Evolutionary conservation across 2,888 invertebrate genomes (phyloP).

Genomic region (Agrotis puta): DNA sequence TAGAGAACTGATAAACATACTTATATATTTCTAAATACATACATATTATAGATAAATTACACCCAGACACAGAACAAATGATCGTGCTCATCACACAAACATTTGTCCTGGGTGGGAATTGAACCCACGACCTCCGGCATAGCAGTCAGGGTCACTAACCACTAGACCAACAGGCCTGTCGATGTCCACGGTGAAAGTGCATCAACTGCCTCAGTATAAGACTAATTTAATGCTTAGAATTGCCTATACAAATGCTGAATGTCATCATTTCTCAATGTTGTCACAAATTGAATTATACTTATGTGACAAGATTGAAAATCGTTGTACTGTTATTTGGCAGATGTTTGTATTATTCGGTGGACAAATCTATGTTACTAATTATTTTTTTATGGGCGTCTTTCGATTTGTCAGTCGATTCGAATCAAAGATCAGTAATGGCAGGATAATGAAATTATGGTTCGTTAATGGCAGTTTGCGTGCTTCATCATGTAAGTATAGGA

Average conservation of each 20-base stretch:
- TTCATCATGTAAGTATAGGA: no score
- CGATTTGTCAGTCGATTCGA: not conserved
- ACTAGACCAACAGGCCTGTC: no score
- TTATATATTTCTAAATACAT: no score
- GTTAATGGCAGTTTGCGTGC: not conserved
- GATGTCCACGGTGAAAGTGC: slow-evolving; percentile 51
- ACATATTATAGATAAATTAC: no score
- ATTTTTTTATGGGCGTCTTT: slow-evolving; percentile 5
- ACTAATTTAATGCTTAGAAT: slow-evolving; percentile 56
- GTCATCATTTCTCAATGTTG: slow-evolving; percentile 60
- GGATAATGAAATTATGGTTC: not conserved
- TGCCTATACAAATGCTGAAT: slow-evolving; percentile 57
- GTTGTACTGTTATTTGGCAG: slow-evolving; percentile 46
- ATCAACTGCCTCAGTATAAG: slow-evolving; percentile 43
- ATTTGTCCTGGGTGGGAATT: no score
- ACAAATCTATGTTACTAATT: slow-evolving; percentile 34
- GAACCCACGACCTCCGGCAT: no score
- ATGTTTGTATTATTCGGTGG: slow-evolving; percentile 22
- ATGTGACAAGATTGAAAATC: slow-evolving; percentile 50
- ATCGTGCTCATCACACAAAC: no score
- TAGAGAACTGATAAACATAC: no score
- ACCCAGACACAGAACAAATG: no score
- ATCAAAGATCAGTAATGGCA: slow-evolving; percentile 7
- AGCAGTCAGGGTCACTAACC: no score
- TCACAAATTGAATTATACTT: slow-evolving; percentile 47